A percentile compares a stretch with the other conserved stretches of the same genome.
These are phyloP conservation scores for Nesogale talazaci DNA, from an alignment of 2,113 vertebrate species.

Conservation along the genomic window DNA sequence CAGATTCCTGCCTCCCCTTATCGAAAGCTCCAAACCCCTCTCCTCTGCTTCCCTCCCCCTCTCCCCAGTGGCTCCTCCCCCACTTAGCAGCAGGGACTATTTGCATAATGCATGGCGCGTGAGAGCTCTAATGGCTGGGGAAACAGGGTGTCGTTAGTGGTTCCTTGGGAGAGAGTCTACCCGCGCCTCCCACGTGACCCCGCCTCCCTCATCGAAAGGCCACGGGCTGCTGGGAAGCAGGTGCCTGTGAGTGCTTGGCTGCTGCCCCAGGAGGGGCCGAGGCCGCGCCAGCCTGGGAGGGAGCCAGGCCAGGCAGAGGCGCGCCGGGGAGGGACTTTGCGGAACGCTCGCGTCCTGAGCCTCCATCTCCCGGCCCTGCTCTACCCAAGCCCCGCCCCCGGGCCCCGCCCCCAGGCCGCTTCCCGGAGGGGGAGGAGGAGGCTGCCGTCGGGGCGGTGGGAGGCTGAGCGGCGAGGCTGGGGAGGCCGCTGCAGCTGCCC, in stretches of 20 bases:
- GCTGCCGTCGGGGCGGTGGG: neutral
- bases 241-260: slow-evolving; percentile 48
- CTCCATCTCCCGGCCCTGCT: neutral
- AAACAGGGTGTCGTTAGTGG: slow-evolving; percentile 62
- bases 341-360: slow-evolving; percentile 44
- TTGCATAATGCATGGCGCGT: slow-evolving; percentile 75
- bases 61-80: slow-evolving; percentile 46
- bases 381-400: neutral
- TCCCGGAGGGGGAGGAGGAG: slow-evolving; percentile 47
- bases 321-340: neutral
- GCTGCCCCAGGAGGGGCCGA: slow-evolving; percentile 36
- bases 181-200: slow-evolving; percentile 57
- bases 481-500: slow-evolving; percentile 73
- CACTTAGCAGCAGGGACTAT: slow-evolving; percentile 77
- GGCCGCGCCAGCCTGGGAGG: neutral
- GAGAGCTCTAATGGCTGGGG: slow-evolving; percentile 69
- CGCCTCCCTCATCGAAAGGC: neutral
- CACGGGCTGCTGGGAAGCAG: slow-evolving; percentile 47
- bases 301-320: slow-evolving; percentile 55
- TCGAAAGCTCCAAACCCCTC: slow-evolving; percentile 31
- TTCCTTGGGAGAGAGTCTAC: slow-evolving; percentile 59
- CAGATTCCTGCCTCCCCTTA: neutral
- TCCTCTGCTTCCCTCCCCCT: neutral
- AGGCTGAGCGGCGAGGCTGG: neutral
- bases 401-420: neutral